A percentile compares a stretch with the other conserved stretches of the same genome.
Conservation (phyloP, 2,888 invertebrate species). For the Himalopsyche anomala region DNA sequence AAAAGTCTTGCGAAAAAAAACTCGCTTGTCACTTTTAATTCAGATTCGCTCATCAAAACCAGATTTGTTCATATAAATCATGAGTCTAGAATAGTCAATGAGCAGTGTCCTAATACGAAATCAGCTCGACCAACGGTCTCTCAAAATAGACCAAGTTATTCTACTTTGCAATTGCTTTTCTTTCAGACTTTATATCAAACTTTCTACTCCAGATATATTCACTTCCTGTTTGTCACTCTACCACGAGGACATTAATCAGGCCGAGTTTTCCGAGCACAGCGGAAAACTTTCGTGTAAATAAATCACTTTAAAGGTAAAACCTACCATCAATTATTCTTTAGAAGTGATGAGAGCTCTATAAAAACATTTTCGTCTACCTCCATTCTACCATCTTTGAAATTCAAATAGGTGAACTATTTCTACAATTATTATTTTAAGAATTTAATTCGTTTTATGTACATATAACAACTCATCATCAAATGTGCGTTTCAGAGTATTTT, state of each 20-base stretch:
- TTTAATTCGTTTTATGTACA: no score
- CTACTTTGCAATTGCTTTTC: conserved; percentile 9
- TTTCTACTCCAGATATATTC: neutral
- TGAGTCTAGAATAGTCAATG: neutral
- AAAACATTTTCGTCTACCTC: no score
- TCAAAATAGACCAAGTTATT: neutral
- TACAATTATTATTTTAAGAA: no score
- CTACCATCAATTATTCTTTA: neutral
- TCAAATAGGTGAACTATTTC: no score
- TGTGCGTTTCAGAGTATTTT: no score
- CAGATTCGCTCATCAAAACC: neutral
- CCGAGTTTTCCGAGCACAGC: neutral
- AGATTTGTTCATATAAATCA: neutral
- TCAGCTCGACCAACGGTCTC: neutral
- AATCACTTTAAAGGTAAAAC: neutral
- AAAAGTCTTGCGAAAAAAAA: neutral
- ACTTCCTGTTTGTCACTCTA: neutral
- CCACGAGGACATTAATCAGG: neutral
- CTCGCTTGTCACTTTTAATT: neutral
- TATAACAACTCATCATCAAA: no score
- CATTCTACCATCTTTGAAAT: no score
- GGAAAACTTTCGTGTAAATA: conserved; percentile 24
- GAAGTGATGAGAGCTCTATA: neutral
- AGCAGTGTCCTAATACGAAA: neutral
- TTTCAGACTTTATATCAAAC: conserved; percentile 21